Evolutionary conservation across 2,888 invertebrate species (phyloP).

Genomic region (Nomada goodeniana): DNA sequence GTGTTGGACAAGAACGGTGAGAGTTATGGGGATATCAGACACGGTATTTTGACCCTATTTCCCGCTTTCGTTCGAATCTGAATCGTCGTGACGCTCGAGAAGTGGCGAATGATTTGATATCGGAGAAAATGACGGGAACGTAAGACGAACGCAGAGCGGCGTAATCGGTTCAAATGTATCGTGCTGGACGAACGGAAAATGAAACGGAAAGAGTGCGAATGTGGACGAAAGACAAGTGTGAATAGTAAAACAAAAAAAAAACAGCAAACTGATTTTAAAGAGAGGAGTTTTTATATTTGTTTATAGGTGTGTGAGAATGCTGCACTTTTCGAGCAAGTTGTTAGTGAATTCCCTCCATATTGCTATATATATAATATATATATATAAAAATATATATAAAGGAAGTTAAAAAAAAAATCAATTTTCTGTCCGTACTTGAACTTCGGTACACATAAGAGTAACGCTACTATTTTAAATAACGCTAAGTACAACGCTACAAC

Average conservation of each 20-base stretch:
- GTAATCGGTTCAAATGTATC: conserved; percentile 48
- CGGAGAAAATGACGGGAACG: neutral
- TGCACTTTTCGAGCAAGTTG: conserved; percentile 80
- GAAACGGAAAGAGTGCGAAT: neutral
- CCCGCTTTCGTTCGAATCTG: conserved; percentile 20
- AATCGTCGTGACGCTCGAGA: neutral
- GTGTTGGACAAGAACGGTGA: conserved; percentile 32
- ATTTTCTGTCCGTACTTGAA: conserved; percentile 82
- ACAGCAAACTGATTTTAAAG: conserved; percentile 38
- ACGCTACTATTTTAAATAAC: conserved; percentile 83
- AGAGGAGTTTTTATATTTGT: conserved; percentile 81
- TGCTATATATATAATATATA: conserved; percentile 71
- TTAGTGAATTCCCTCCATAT: conserved; percentile 84
- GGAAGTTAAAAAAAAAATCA: conserved; percentile 75
- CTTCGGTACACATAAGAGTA: conserved; percentile 76
- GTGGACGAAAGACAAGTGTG: neutral
- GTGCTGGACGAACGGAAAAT: conserved; percentile 14
- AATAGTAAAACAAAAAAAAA: conserved; percentile 16
- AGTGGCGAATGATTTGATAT: neutral
- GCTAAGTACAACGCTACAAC: conserved; percentile 82
- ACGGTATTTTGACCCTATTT: conserved; percentile 59
- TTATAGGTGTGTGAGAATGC: conserved; percentile 80
- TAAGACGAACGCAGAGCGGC: conserved; percentile 21
- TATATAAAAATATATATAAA: conserved; percentile 62
- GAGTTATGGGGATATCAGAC: conserved; percentile 30